phyloP scores from a whole-genome alignment of 92 coral and sea anemone genomes.

The Montipora capitata region DNA sequence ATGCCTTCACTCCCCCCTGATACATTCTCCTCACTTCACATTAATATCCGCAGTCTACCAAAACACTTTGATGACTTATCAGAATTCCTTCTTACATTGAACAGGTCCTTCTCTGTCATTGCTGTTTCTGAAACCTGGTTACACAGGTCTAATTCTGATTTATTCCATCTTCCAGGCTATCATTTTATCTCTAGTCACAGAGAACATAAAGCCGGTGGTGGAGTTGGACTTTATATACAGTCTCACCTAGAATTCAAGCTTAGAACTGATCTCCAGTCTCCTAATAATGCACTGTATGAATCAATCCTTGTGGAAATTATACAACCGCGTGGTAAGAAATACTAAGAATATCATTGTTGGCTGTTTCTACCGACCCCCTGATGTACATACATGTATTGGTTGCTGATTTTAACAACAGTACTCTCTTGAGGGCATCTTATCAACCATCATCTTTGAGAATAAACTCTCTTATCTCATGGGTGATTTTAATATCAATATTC shows the following conservation, averaged over 20 bases:
- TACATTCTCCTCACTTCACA: too few species aligned
- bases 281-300: neutral
- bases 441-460: too few species aligned
- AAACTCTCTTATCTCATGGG: too few species aligned
- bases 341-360: neutral
- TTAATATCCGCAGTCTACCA: neutral
- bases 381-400: neutral
- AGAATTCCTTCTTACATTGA: neutral
- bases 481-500: neutral
- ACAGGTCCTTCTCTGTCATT: neutral
- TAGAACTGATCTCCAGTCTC: neutral
- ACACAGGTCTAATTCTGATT: too few species aligned
- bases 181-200: too few species aligned
- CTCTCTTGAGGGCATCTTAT: too few species aligned
- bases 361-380: neutral
- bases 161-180: too few species aligned
- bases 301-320: neutral
- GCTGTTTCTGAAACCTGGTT: too few species aligned
- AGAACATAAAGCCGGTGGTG: neutral
- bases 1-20: too few species aligned
- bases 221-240: neutral
- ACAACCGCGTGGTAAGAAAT: neutral
- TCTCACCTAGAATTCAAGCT: neutral
- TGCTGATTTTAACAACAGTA: too few species aligned
- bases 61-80: neutral